phyloP scores from a whole-genome alignment of 2,113 vertebrate species.

The Prionailurus viverrinus region DNA sequence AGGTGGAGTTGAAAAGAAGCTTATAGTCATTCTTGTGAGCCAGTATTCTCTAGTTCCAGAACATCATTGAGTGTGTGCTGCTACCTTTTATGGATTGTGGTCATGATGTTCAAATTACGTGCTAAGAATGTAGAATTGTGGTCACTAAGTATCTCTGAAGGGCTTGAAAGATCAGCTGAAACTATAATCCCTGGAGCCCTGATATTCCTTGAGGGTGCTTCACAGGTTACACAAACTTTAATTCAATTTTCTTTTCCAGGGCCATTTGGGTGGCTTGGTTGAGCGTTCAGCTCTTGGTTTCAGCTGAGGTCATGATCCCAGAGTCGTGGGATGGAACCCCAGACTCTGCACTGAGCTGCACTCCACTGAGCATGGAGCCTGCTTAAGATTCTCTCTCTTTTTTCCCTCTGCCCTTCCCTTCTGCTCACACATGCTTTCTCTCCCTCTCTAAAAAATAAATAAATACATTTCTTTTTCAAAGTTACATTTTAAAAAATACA shows the following conservation, averaged over 20 bases:
- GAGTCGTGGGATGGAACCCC: too few relatives aligned
- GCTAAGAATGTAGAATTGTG: background rate
- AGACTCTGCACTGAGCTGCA: too few relatives aligned
- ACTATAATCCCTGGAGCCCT: background rate
- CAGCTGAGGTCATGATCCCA: too few relatives aligned
- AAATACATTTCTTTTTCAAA: background rate
- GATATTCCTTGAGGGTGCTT: background rate
- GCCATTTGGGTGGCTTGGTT: too few relatives aligned
- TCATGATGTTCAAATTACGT: background rate
- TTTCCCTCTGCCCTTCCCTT: too few relatives aligned
- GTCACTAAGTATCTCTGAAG: background rate
- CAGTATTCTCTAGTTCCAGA: background rate
- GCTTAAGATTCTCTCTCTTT: too few relatives aligned
- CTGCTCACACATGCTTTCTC: too few relatives aligned
- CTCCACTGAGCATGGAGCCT: too few relatives aligned
- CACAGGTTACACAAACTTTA: background rate
- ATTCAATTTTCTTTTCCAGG: constrained; percentile 11
- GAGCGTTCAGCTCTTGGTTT: too few relatives aligned
- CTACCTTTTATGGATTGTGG: background rate
- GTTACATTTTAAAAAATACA: background rate
- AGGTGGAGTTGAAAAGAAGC: background rate
- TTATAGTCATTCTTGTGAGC: fast-evolving
- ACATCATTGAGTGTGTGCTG: background rate
- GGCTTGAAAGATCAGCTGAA: background rate
- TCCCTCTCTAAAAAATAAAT: too few relatives aligned